These are phyloP conservation scores for Spheniscus humboldti DNA, from an alignment of 2,797 vertebrate species.

Conservation along the genomic window DNA sequence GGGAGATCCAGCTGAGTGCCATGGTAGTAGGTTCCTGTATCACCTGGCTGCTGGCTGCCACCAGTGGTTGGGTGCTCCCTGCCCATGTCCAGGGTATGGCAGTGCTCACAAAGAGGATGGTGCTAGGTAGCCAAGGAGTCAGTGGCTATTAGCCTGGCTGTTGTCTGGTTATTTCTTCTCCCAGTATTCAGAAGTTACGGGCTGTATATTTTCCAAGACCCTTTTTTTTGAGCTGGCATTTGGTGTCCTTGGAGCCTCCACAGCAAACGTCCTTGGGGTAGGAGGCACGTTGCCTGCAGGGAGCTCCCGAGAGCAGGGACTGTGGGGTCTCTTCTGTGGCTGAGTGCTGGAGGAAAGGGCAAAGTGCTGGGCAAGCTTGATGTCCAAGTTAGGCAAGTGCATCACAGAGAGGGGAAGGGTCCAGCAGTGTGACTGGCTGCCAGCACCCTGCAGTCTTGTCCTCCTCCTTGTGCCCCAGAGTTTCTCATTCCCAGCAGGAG, in stretches of 20 bases:
- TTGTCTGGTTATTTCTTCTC: background rate
- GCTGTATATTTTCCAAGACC: background rate
- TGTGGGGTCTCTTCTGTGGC: background rate
- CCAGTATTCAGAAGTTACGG: background rate
- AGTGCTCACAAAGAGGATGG: background rate
- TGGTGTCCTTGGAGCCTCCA: background rate
- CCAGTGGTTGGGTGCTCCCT: background rate
- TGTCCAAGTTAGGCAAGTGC: rapidly evolving
- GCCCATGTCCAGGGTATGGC: rapidly evolving
- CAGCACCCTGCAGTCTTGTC: background rate
- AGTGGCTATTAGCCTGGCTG: background rate
- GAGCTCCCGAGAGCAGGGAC: background rate
- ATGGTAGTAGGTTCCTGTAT: background rate
- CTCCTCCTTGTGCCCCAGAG: background rate
- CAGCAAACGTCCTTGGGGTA: background rate
- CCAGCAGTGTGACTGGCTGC: background rate
- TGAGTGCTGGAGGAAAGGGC: background rate
- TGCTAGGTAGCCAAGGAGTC: background rate
- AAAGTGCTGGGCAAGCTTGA: background rate
- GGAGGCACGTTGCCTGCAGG: background rate
- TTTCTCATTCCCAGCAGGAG: background rate
- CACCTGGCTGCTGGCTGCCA: too few species aligned
- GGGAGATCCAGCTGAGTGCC: background rate
- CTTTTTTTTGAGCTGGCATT: background rate
- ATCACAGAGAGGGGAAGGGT: background rate